Evolutionary conservation across 2,113 vertebrate species (phyloP), one percentile per base, ranked within the genome.

Genomic region (Heterocephalus glaber): DNA sequence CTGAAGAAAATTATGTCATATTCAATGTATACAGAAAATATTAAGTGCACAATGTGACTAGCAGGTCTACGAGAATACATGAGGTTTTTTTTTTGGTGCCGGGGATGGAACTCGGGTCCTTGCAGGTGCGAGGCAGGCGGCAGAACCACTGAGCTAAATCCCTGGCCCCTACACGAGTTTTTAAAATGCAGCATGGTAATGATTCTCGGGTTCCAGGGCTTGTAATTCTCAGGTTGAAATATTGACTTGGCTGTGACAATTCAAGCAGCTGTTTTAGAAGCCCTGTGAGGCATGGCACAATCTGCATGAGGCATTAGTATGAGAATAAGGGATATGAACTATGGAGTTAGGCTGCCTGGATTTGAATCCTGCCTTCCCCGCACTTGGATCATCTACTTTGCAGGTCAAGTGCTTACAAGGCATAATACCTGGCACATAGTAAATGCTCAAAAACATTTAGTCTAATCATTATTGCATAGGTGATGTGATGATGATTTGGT

Each of bases 311-410:
- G 19, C 49, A 5, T 41, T 47, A n/a, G 24, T 26, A 7, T 1
- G 26, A n/a, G 14, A 6, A 20, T 5, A 24, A 49, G 44, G 30
- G 9, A 3, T 14, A 2, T 20, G 33, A 84, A 14, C 72, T 3
- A 2, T 5, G 30, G 38, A 9, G 44, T 63, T 22, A 61, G 70
- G 60, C 28, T 68, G 68, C 41, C 26, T 58, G 16, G 52, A 33
- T 22, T 76, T 66, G 66, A 82, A 60, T 30, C 79, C 56, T 72
- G 54, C 63, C 63, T 65, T 66, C n/a, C 3, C 61, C 47, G 54
- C 41, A 60, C 10, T 12, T 16, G 0, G 1, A 49, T 0, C 19
- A 9, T 68, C 49, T 52, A 35, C 12, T 80, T 44, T 72, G n/a
- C 20, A 79, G 60, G 68, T 47, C 28, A 52, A 70, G 24, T 12